phyloP scores from a whole-genome alignment of 2,888 invertebrate species.

The Drosophila borborema region DNA sequence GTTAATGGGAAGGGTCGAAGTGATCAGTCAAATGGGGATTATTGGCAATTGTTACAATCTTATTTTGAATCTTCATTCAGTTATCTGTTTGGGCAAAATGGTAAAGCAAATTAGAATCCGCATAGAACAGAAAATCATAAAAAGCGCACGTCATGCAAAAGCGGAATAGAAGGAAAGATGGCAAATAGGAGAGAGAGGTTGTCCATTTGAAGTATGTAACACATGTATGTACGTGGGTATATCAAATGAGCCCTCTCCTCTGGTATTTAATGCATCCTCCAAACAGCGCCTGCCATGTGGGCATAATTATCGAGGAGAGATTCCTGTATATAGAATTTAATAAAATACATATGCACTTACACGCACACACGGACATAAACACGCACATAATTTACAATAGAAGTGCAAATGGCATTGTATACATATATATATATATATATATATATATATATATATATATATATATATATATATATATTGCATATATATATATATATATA shows the following conservation, averaged over 20 bases:
- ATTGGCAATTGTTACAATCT: neutral
- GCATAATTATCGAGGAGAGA: conserved; percentile 30
- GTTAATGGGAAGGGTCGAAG: neutral
- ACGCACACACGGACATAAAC: neutral
- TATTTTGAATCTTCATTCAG: neutral
- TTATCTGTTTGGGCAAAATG: neutral
- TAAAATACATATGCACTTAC: conserved; percentile 16
- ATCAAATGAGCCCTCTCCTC: neutral
- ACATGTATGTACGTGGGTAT: neutral
- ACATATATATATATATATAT: neutral
- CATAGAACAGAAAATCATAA: neutral
- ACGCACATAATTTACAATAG: conserved; percentile 17
- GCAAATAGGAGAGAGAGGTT: neutral
- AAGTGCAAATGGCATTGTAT: conserved; percentile 23
- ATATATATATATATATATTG: neutral
- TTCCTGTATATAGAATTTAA: conserved; percentile 20
- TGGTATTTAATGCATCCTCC: too few species aligned
- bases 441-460: neutral
- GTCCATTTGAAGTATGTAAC: neutral
- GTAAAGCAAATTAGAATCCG: neutral
- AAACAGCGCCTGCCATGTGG: conserved; percentile 4
- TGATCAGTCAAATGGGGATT: neutral
- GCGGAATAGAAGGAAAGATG: neutral
- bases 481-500: neutral
- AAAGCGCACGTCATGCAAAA: neutral